Base-by-base conservation (phyloP, 1,140 invertebrate genomes). In the Drosophila bipectinata region DNA sequence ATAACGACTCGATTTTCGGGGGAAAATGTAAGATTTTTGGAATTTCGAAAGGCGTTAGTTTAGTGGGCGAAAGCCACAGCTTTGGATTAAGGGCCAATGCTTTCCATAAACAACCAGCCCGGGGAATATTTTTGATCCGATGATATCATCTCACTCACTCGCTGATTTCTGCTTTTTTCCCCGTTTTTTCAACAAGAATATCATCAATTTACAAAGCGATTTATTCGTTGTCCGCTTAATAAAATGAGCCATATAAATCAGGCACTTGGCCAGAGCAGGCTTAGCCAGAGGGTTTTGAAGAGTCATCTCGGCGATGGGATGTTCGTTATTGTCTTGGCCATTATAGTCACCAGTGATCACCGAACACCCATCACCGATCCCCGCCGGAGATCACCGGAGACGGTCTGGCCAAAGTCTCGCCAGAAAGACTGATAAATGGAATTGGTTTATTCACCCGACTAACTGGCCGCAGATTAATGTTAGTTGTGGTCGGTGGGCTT, bases 151-250 rank as follows among this genome's bases (percentile, higher is more conserved):
- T 24, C 7, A 6, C 0, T 28, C 51, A 18, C 18, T 44, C 14
- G 14, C 6, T 44, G 15, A 15, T 4, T 12, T 12, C 10, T 37
- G 10, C 4, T 34, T 37, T 3, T 37, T 37, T 10, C 34, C 10
- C 12, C 15, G 6, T 21, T 45, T 21, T 4, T 57, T 69, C 34
- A 57, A 52, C 41, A 49, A 10, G 48, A 69, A 68, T 69, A 69
- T 69, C 59, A 69, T 69, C 44, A 69, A 69, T 69, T 69, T 69
- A 57, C 67, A 57, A 69, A 71, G 53, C 66, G 66, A 71, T 71
- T 71, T 71, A 69, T 71, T 48, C 53, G 64, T 57, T 69, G 69
- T 73, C 69, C 71, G 69, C 72, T 73, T 73, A 73, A 73, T 73
- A 73, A 73, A 73, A 73, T 45, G 69, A 72, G 45, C 51, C 58